Evolutionary conservation across 2,113 vertebrate genomes (phyloP), one percentile per base, ranked within the genome.

Genomic region (Anas platyrhynchos): DNA sequence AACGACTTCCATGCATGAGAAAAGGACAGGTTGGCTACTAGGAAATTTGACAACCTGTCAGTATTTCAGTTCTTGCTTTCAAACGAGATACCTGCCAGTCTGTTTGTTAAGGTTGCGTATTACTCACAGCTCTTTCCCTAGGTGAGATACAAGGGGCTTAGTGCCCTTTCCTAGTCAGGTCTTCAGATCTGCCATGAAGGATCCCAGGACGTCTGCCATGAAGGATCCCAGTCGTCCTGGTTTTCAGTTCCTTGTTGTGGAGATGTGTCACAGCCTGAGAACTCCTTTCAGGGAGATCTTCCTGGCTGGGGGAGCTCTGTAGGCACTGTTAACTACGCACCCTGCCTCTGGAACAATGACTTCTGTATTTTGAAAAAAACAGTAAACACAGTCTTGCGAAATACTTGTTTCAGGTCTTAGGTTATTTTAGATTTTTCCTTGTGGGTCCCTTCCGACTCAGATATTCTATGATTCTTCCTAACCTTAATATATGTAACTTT

Each of bases 41-140:
- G 50, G 76, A 21, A 38, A 90, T 74, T 74, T 75, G 15, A 29
- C 48, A 75, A 68, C 21, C 12, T 90, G 58, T 54, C 44, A 61
- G 41, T 76, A 71, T 75, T 86, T 86, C 84, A 48, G 36, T 84
- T 86, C 76, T 91, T 93, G 38, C 32, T 86, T 93, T 84, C 41
- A 72, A 36, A 41, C 50, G 3, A 83, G 80, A 22, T 61, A 48
- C 17, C 63, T 91, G 46, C 68, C 18, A 63, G 27, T 43, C 41
- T 74, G 4, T 44, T 11, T 62, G n/a, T 55, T 77, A 65, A 86
- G 94, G 38, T 26, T 0, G 2, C 41, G 31, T n/a, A 11, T 73
- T 83, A 66, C 48, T 81, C 41, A 38, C 58, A 65, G 38, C 23
- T 41, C 34, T 65, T 56, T 73, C 61, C 38, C 52, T 46, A 32